These are phyloP conservation scores for Drosophila jambulina DNA, from an alignment of 1,140 invertebrate species.

Conservation along the genomic window DNA sequence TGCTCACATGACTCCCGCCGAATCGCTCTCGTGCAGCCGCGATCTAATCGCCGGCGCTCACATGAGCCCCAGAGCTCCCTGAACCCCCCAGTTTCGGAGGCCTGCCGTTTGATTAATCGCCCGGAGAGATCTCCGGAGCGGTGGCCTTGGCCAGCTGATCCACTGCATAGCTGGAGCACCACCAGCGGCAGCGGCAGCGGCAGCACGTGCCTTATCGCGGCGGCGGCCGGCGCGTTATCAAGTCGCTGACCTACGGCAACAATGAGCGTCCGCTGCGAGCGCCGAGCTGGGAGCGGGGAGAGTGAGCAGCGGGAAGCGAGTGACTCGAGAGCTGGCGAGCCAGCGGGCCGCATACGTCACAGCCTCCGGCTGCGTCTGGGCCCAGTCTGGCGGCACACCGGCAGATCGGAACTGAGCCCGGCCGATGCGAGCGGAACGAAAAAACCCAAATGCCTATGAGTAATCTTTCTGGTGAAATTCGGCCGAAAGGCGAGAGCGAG, in stretches of 20 bases:
- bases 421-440: conserved; percentile 2
- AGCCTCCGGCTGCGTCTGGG: conserved; percentile 17
- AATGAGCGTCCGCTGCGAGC: conserved; percentile 3
- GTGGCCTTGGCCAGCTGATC: conserved; percentile 44
- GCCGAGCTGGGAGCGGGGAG: background rate
- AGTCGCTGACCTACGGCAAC: conserved; percentile 77
- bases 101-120: conserved; percentile 4
- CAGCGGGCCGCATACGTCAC: conserved; percentile 12
- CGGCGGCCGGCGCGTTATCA: conserved; percentile 50
- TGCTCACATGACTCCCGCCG: conserved; percentile 24
- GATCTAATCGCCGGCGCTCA: conserved; percentile 7
- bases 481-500: conserved; percentile 19
- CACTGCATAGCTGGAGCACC: background rate
- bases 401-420: conserved; percentile 14
- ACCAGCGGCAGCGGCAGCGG: background rate
- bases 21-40: background rate
- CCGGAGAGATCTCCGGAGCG: background rate
- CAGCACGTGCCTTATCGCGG: conserved; percentile 52
- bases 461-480: conserved; percentile 84
- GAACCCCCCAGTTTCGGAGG: background rate
- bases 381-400: conserved; percentile 13
- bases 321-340: background rate
- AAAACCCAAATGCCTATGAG: conserved; percentile 72
- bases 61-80: conserved; percentile 20
- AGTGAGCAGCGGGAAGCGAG: background rate